phyloP scores from a whole-genome alignment of 1,140 invertebrate species.

The Telenomus remus region DNA sequence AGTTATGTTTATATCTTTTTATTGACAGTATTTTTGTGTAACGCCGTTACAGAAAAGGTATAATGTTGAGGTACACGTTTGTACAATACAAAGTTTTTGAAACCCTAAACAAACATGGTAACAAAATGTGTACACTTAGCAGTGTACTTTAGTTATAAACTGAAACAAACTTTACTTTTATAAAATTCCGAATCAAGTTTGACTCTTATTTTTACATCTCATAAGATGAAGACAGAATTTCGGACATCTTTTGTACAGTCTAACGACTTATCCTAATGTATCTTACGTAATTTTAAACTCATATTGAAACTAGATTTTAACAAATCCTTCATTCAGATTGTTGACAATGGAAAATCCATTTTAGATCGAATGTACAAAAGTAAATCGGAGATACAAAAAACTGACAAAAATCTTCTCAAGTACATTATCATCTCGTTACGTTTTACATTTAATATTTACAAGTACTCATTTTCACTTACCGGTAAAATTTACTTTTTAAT shows the following conservation, averaged over 20 bases:
- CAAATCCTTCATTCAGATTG: no score
- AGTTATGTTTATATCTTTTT: not conserved
- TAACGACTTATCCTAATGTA: no score
- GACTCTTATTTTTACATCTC: no score
- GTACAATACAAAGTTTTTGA: constrained; percentile 7
- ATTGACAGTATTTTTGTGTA: constrained; percentile 17
- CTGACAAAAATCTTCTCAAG: not conserved
- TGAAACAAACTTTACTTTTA: no score
- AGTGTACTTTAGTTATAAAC: not conserved
- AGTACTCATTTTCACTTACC: not conserved
- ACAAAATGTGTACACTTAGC: constrained; percentile 11
- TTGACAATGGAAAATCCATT: not conserved
- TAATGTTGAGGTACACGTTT: constrained; percentile 11
- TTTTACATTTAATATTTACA: constrained; percentile 17
- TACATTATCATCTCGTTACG: not conserved
- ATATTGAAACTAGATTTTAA: no score
- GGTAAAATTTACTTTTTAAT: not conserved
- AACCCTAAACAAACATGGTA: constrained; percentile 15
- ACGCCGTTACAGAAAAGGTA: constrained; percentile 13
- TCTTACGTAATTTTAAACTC: no score
- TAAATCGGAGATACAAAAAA: not conserved
- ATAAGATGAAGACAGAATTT: no score
- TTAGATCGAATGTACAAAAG: constrained; percentile 1
- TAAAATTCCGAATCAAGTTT: no score
- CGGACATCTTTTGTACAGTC: no score